Evolutionary conservation across 2,797 vertebrate species (phyloP), one percentile per base, ranked within the genome.

Genomic region (Jordanella pulchra): DNA sequence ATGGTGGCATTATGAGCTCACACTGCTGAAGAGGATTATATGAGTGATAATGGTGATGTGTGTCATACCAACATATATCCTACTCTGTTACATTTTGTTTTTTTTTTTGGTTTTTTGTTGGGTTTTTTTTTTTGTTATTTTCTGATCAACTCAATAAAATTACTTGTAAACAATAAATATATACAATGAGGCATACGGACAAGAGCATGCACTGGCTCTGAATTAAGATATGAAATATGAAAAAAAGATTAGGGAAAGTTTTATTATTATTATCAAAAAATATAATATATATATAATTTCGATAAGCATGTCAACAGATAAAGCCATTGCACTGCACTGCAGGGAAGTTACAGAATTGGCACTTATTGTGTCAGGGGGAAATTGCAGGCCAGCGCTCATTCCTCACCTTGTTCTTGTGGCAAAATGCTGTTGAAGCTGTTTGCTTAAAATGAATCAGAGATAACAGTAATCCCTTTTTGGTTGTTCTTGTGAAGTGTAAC

Each of bases 1-100:
- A 91, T 87, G 85, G 84, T 1, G 7, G 82, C 76, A 83, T 90
- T 91, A 91, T 92, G 90, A 85, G 86, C 87, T 91, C 88, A 90
- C 83, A 78, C 80, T 61, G 56, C 78, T 25, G 77, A 71, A 76
- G 76, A 69, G 77, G 81, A 71, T 82, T 84, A 85, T 86, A 81
- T 0, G 78, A 79, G 74, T 21, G 78, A 66, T 0, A n/a, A 39
- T 23, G 66, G 44, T 83, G 32, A 23, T 45, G 76, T 42, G 73
- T 56, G 77, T 80, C 78, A 77, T 70, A 42, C 66, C 55, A 75
- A 51, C 77, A 75, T 71, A 75, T 47, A 53, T 39, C 54, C 67
- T 63, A n/a, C 68, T 53, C 11, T 56, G 72, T 4, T 39, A 73
- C 79, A 48, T 84, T 67, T 14, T 50, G 50, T 86, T 63, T 21